phyloP scores from a whole-genome alignment of 2,888 invertebrate genomes.

The Eucera pruinosa region DNA sequence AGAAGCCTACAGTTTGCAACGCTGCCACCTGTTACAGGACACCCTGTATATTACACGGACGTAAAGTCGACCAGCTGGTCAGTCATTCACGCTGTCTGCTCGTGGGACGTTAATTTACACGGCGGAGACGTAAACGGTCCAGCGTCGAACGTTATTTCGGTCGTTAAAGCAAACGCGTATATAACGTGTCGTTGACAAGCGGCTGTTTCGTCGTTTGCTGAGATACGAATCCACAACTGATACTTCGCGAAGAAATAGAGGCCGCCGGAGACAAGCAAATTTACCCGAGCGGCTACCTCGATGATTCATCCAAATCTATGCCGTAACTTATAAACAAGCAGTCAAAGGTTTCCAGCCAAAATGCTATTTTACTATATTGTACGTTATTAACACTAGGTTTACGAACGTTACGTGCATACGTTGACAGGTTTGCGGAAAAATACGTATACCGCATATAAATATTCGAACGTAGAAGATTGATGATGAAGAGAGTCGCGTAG shows the following conservation, averaged over 20 bases:
- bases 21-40: conserved; percentile 26
- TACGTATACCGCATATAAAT: too few species aligned
- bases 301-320: not conserved
- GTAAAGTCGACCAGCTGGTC: conserved; percentile 44
- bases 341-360: too few species aligned
- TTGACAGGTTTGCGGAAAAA: too few species aligned
- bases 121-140: conserved; percentile 54
- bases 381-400: too few species aligned
- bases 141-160: conserved; percentile 67
- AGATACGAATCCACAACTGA: not conserved
- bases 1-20: too few species aligned
- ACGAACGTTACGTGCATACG: too few species aligned
- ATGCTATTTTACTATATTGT: too few species aligned
- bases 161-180: conserved; percentile 65
- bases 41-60: not conserved
- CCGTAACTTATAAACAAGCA: too few species aligned
- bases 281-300: not conserved
- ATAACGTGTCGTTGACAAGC: conserved; percentile 47
- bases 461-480: too few species aligned
- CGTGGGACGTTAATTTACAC: conserved; percentile 49
- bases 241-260: not conserved
- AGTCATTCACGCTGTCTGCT: conserved; percentile 58
- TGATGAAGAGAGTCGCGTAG: too few species aligned
- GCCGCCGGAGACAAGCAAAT: not conserved
- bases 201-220: conserved; percentile 23